Evolutionary conservation across 2,797 vertebrate genomes (phyloP).

Genomic region (Muraenolepis orangiensis): DNA sequence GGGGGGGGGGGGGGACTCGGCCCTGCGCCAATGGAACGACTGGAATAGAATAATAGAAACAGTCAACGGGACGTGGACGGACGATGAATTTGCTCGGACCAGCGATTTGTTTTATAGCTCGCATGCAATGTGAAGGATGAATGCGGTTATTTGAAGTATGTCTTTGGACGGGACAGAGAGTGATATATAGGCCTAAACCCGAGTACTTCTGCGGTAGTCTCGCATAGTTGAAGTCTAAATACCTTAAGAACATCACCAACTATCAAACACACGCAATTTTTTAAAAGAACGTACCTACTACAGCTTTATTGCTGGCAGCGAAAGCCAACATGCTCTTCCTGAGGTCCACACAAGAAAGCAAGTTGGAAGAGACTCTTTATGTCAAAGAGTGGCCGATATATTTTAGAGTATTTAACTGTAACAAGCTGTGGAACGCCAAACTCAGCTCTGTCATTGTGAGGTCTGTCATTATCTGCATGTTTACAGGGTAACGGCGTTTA

Average conservation of each 20-base stretch:
- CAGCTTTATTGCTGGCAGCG: not conserved
- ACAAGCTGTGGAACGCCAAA: not conserved
- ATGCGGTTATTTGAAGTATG: not conserved
- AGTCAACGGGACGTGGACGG: not conserved
- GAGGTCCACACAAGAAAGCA: not conserved
- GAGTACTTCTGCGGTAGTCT: not conserved
- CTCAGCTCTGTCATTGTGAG: slow-evolving; percentile 14
- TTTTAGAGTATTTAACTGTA: slow-evolving; percentile 15
- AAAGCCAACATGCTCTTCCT: not conserved
- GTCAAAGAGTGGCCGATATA: not conserved
- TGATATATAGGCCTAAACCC: not conserved
- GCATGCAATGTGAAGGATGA: not conserved
- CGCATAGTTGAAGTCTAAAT: not conserved
- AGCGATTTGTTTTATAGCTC: not conserved
- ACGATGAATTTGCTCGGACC: not conserved
- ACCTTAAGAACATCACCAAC: too few relatives aligned
- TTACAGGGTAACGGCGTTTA: slow-evolving; percentile 59
- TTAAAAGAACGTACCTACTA: not conserved
- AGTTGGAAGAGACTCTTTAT: not conserved
- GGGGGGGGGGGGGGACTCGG: too few relatives aligned
- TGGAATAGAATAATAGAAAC: not conserved
- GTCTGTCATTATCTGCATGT: slow-evolving; percentile 22
- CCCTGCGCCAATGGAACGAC: not conserved
- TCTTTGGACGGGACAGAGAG: not conserved
- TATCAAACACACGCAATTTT: not conserved